These are phyloP conservation scores for Acronicta alni DNA, from an alignment of 2,888 invertebrate species.

Conservation along the genomic window DNA sequence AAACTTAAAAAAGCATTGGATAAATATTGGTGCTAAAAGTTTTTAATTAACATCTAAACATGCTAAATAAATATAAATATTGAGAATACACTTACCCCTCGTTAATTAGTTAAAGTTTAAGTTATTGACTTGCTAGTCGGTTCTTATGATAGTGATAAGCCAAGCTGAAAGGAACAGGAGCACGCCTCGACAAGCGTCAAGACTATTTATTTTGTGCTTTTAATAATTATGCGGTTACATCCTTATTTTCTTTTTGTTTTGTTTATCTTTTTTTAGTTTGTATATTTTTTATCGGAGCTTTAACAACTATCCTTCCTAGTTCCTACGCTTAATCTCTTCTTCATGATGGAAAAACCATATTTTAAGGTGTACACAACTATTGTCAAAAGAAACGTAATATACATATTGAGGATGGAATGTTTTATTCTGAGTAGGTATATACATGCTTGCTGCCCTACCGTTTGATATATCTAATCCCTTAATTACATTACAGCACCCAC, in stretches of 20 bases:
- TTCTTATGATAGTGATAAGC: conserved; percentile 63
- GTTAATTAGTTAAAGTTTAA: conserved; percentile 73
- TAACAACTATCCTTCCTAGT: background rate
- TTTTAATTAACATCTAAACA: conserved; percentile 71
- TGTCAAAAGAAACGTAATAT: too few species aligned
- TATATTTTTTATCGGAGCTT: background rate
- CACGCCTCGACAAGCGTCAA: conserved; percentile 18
- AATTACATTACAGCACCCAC: conserved; percentile 46
- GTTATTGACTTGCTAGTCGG: conserved; percentile 68
- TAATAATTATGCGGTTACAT: conserved; percentile 26
- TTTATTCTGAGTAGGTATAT: background rate
- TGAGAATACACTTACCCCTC: conserved; percentile 51
- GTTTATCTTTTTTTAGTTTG: conserved; percentile 9
- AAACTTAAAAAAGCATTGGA: conserved; percentile 23
- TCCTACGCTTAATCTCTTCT: background rate
- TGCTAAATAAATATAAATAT: conserved; percentile 66
- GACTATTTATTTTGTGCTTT: conserved; percentile 28
- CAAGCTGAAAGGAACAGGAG: conserved; percentile 20
- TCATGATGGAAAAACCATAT: too few species aligned
- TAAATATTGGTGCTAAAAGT: conserved; percentile 41
- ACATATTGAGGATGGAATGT: too few species aligned
- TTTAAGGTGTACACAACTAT: too few species aligned
- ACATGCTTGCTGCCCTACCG: conserved; percentile 26
- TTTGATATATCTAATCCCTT: conserved; percentile 42
- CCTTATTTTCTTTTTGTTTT: conserved; percentile 10